A percentile compares a stretch with the other conserved stretches of the same genome.
phyloP scores from a whole-genome alignment of 2,888 invertebrate genomes.

The Lasioglossum marginatum region DNA sequence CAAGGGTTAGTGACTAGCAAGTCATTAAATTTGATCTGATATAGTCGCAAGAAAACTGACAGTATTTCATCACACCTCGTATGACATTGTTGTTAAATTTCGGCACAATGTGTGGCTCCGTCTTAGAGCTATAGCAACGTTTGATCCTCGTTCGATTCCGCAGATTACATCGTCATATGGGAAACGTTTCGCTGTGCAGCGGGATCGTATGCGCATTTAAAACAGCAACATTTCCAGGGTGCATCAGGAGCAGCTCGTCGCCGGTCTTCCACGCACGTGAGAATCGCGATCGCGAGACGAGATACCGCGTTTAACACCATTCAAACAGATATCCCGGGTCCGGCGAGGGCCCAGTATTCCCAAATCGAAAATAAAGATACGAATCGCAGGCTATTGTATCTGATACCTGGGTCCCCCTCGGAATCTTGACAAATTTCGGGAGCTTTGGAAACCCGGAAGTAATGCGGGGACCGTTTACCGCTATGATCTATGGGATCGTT shows the following conservation, averaged over 20 bases:
- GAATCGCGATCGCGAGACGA: conserved; percentile 23
- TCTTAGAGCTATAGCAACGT: background rate
- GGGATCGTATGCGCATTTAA: conserved; percentile 31
- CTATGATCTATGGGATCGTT: background rate
- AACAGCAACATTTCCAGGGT: conserved; percentile 15
- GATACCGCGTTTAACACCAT: conserved; percentile 34
- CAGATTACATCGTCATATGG: background rate
- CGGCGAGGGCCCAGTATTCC: background rate
- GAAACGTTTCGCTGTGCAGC: background rate
- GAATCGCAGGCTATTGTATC: background rate
- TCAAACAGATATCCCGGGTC: background rate
- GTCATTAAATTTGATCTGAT: no score
- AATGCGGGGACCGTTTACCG: background rate
- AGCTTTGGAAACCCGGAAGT: background rate
- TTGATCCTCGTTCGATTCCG: background rate
- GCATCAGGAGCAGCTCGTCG: background rate
- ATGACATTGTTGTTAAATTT: background rate
- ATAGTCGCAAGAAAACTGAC: background rate
- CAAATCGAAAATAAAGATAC: conserved; percentile 2
- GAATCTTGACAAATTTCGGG: conserved; percentile 5
- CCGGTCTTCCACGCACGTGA: conserved; percentile 28
- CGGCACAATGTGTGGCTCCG: background rate
- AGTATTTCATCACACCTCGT: background rate
- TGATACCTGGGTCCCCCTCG: background rate
- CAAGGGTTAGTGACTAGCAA: background rate